Evolutionary conservation across 2,797 vertebrate species (phyloP), one percentile per base, ranked within the genome.

Genomic region (Lepus oiostolus): DNA sequence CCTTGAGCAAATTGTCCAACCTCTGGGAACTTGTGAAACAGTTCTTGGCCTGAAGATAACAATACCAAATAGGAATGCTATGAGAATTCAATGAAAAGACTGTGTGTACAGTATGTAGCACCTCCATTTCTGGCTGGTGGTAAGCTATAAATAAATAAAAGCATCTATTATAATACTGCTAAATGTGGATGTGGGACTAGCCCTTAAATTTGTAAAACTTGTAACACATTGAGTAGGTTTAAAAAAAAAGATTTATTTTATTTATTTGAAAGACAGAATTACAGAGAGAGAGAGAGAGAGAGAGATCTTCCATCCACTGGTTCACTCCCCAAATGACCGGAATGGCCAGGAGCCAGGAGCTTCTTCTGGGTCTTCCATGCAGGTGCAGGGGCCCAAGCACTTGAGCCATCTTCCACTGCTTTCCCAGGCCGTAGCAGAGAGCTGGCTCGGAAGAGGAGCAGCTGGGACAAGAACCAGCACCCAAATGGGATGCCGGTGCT

Each of bases 101-200:
- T 77, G 24, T 87, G 24, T 87, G 52, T 77, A 50, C 52, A 86
- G 2, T 22, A 60, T 47, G 26, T 63, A 70, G 85, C 42, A 47
- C 42, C 22, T 65, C 16, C 58, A n/a, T 80, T 80, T 16, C 38
- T 91, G 72, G 24, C 19, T 32, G 26, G 42, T 60, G 17, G 35
- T 85, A 83, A 94, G 62, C 38, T 88, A 74, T 77, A 84, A 94
- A 86, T 65, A 35, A 58, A 13, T 47, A 47, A 47, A 47, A 90
- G 88, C 60, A 67, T 17, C 28, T 62, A 30, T 80, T 47, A 63
- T 65, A 35, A 63, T 38, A 76, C 9, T 67, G 47, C n/a, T 54
- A 28, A 68, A 68, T 54, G 28, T 74, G 28, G 26, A 62, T 54
- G 8, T 7, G 84, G 38, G 9, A 76, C 32, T 71, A 54, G 30